Evolutionary conservation across 2,888 invertebrate genomes (phyloP).

Genomic region (Laspeyria flexula): DNA sequence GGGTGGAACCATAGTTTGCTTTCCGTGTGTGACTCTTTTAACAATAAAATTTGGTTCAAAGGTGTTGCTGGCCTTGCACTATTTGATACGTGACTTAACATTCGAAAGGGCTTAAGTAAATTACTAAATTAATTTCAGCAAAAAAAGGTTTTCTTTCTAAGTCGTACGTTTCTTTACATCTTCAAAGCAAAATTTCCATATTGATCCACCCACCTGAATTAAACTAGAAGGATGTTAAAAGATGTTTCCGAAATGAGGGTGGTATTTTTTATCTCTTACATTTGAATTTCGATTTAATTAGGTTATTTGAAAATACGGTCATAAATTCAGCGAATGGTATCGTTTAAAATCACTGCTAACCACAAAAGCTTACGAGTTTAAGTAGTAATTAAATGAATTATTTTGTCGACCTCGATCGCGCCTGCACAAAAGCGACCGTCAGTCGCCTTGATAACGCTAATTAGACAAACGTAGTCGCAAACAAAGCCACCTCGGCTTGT

Average conservation of each 20-base stretch:
- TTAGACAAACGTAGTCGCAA: constrained; percentile 60
- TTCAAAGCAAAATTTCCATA: constrained; percentile 15
- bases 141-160: no score
- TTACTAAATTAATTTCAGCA: no score
- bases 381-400: constrained; percentile 57
- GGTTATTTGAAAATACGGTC: constrained; percentile 13
- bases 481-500: constrained; percentile 51
- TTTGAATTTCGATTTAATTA: constrained; percentile 22
- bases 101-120: no score
- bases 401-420: constrained; percentile 42
- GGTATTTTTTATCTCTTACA: constrained; percentile 22
- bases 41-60: constrained; percentile 28
- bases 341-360: constrained; percentile 39
- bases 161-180: neutral
- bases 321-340: constrained; percentile 18
- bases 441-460: constrained; percentile 62
- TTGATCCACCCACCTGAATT: constrained; percentile 11
- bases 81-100: neutral
- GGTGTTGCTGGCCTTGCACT: neutral
- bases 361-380: constrained; percentile 33
- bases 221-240: constrained; percentile 2
- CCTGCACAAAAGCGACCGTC: constrained; percentile 42
- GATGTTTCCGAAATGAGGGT: constrained; percentile 13
- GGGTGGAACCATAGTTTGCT: constrained; percentile 38
- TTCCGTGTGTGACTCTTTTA: constrained; percentile 19